phyloP scores from a whole-genome alignment of 2,797 vertebrate species.

The Coregonus sp. region DNA sequence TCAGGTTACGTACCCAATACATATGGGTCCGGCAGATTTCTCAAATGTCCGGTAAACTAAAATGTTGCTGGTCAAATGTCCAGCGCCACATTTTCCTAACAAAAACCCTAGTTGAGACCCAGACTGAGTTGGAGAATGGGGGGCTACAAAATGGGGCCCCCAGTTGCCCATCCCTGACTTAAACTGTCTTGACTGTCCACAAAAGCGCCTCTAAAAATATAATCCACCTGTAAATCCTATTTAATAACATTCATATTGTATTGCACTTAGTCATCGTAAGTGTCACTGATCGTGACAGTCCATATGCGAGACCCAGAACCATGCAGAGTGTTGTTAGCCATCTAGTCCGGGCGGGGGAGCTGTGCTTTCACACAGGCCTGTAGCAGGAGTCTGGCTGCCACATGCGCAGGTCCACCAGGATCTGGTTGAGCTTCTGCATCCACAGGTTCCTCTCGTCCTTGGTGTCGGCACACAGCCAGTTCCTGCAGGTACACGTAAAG shows the following conservation, averaged over 20 bases:
- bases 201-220: constrained; percentile 33
- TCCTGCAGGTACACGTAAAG: constrained; percentile 70
- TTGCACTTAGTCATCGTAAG: constrained; percentile 67
- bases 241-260: constrained; percentile 51
- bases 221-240: constrained; percentile 39
- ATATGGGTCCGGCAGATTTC: no score
- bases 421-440: constrained; percentile 96
- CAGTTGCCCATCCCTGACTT: no score
- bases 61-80: no score
- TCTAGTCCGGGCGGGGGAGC: constrained; percentile 11
- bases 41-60: no score
- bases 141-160: no score
- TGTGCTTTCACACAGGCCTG: constrained; percentile 71
- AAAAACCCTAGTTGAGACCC: no score
- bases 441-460: constrained; percentile 96
- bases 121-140: no score
- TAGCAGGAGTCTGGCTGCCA: constrained; percentile 94
- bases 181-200: constrained; percentile 11
- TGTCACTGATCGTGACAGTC: constrained; percentile 28
- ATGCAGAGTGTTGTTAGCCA: constrained; percentile 13
- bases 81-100: no score
- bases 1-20: no score
- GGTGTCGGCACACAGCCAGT: constrained; percentile 96
- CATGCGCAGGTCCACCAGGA: constrained; percentile 90
- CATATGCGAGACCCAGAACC: not conserved